phyloP scores from a whole-genome alignment of 1,140 invertebrate genomes.

The Eufriesea mexicana region DNA sequence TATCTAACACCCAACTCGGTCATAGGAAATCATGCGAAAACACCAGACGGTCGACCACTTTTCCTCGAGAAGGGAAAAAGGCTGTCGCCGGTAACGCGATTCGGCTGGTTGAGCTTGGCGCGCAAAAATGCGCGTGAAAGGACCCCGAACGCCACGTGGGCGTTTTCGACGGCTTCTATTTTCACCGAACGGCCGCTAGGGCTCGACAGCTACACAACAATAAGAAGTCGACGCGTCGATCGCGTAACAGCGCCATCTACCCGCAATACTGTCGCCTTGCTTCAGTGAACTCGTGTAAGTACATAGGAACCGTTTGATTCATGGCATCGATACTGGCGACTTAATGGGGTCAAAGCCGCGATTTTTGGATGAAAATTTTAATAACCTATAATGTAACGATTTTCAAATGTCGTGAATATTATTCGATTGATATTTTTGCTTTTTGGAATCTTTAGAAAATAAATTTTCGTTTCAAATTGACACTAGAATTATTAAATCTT shows the following conservation, averaged over 20 bases:
- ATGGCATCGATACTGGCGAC: too few species aligned
- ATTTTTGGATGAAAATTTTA: too few species aligned
- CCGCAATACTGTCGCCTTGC: too few species aligned
- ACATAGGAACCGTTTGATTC: too few species aligned
- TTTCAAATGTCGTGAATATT: too few species aligned
- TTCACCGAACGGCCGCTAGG: constrained; percentile 18
- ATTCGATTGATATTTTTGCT: too few species aligned
- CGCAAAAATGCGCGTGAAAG: constrained; percentile 53
- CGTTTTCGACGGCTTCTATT: constrained; percentile 46
- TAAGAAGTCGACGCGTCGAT: background rate
- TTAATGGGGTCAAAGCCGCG: too few species aligned
- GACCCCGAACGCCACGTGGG: constrained; percentile 49
- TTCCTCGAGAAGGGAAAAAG: constrained; percentile 42
- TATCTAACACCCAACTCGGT: constrained; percentile 22
- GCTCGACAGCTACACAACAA: background rate
- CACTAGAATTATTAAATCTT: too few species aligned
- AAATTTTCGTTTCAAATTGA: too few species aligned
- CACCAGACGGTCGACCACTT: constrained; percentile 19
- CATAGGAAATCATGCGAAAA: constrained; percentile 23
- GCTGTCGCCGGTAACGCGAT: constrained; percentile 25
- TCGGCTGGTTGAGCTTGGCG: constrained; percentile 18
- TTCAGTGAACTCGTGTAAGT: too few species aligned
- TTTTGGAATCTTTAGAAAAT: too few species aligned
- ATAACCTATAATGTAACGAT: too few species aligned
- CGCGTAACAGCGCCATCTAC: background rate